Evolutionary conservation across 2,888 invertebrate species (phyloP).

Genomic region (Dryococelus australis): DNA sequence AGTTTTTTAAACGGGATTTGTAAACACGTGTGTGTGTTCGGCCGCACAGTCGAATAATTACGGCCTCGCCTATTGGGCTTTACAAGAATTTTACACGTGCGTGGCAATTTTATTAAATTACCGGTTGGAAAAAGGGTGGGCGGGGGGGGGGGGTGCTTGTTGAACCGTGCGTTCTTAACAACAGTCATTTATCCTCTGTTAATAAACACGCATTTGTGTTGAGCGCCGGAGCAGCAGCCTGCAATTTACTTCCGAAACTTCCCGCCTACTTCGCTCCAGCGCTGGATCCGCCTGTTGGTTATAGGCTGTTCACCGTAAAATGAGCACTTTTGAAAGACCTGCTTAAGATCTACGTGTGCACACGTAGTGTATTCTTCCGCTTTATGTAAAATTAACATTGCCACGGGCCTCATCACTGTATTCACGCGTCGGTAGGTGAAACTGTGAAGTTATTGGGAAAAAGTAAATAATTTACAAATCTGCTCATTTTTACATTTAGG

Average conservation of each 20-base stretch:
- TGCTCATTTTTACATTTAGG: too few relatives aligned
- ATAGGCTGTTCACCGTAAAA: too few relatives aligned
- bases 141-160: background rate
- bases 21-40: background rate
- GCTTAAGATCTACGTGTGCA: too few relatives aligned
- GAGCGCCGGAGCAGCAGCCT: background rate
- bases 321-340: too few relatives aligned
- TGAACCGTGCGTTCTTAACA: background rate
- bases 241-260: background rate
- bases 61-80: background rate
- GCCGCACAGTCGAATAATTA: background rate
- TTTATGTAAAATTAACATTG: too few relatives aligned
- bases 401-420: too few relatives aligned
- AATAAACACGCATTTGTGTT: constrained; percentile 4
- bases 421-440: too few relatives aligned
- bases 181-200: constrained; percentile 16
- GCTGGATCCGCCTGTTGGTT: background rate
- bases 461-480: too few relatives aligned
- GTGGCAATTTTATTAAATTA: constrained; percentile 30
- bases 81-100: background rate
- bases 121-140: background rate
- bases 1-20: constrained; percentile 30
- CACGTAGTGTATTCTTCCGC: too few relatives aligned
- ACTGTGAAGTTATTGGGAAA: too few relatives aligned
- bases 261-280: background rate